A percentile compares a stretch with the other conserved stretches of the same genome.
Evolutionary conservation across 1,140 invertebrate species (phyloP).

Genomic region (Aphis gossypii): DNA sequence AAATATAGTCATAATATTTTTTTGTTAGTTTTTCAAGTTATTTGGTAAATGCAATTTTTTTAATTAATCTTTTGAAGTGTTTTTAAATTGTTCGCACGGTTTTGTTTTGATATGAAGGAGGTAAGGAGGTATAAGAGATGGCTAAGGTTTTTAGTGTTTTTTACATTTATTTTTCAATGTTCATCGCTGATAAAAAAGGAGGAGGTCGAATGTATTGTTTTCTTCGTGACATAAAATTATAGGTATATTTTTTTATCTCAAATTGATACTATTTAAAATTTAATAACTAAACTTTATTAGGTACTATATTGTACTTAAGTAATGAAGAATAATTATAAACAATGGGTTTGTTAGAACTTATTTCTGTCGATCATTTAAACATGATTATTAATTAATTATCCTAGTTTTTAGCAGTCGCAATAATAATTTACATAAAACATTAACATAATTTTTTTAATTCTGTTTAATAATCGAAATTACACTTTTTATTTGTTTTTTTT

Average conservation of each 20-base stretch:
- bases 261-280: slow-evolving; percentile 8
- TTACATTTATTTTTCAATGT: neutral
- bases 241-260: neutral
- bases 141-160: neutral
- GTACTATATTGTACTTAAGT: neutral
- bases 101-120: neutral
- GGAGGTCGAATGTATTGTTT: too few species aligned
- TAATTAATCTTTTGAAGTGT: neutral
- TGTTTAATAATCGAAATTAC: neutral
- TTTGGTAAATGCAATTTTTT: neutral
- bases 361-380: neutral
- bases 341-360: neutral
- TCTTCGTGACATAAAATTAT: neutral
- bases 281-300: neutral
- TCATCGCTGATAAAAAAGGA: neutral
- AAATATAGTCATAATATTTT: too few species aligned
- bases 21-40: too few species aligned
- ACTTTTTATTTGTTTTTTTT: neutral
- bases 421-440: neutral
- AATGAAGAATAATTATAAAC: slow-evolving; percentile 1
- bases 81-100: neutral
- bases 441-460: neutral
- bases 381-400: neutral
- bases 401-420: neutral
- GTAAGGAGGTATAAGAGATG: neutral